phyloP scores from a whole-genome alignment of 2,113 vertebrate species.

The Halichoeres trimaculatus region DNA sequence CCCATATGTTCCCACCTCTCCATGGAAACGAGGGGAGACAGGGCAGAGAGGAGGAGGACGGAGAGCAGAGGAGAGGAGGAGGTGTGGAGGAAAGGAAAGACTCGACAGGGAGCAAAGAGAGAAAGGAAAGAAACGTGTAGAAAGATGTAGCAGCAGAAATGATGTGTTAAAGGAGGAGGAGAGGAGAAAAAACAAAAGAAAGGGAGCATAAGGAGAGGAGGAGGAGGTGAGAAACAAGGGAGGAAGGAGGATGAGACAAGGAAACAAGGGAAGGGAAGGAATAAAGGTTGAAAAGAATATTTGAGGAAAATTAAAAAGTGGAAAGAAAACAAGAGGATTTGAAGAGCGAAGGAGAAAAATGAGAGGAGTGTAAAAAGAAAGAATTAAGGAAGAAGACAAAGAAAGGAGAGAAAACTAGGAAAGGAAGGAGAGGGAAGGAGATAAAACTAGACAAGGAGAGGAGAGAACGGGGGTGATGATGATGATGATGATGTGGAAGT shows the following conservation, averaged over 20 bases:
- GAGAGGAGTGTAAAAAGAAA: background rate
- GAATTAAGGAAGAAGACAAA: too few species aligned
- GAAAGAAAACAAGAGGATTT: background rate
- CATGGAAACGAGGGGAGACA: conserved; percentile 19
- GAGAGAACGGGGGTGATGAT: background rate
- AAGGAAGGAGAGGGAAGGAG: background rate
- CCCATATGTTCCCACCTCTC: conserved; percentile 53
- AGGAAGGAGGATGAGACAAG: background rate
- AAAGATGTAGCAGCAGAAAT: too few species aligned
- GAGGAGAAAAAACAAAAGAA: background rate
- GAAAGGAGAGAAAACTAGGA: too few species aligned
- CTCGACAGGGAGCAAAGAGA: too few species aligned
- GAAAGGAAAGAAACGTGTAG: too few species aligned
- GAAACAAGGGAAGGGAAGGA: background rate
- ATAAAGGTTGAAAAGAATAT: background rate
- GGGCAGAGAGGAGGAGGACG: background rate
- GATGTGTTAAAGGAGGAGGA: too few species aligned
- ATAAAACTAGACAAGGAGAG: background rate
- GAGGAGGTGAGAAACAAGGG: too few species aligned
- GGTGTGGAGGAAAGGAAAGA: too few species aligned
- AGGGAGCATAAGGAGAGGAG: background rate
- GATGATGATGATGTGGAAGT: too few species aligned
- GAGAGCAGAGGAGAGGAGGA: too few species aligned
- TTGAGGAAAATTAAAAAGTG: background rate
- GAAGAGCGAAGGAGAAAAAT: background rate